Evolutionary conservation across 2,888 invertebrate species (phyloP), one percentile per base, ranked within the genome.

Genomic region (Polylopha cassiicola): DNA sequence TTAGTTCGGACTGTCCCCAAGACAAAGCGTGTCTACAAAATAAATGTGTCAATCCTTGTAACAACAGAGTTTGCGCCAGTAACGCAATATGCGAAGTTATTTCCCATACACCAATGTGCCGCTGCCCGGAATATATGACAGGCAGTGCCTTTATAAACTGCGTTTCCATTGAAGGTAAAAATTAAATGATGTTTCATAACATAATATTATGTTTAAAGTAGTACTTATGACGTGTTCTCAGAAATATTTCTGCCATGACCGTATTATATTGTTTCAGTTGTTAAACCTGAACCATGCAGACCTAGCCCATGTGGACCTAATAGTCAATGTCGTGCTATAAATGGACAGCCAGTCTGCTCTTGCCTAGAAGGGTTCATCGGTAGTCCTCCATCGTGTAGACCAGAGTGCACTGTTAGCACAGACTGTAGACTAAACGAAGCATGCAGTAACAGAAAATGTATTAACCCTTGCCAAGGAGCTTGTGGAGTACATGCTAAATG

Each of bases 391-490:
- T 88, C 90, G 5, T 94, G 94, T 61, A 85, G 93, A 56, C 93
- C 93, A 8, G 93, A 93, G 73, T 94, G 93, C 65, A 86, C 89
- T 21, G 87, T 90, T 3, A 93, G 91, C 65, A 88, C 91, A 0
- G 94, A 94, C 66, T 95, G 95, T 69, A 70, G 89, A 3, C 89
- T 90, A 27, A 90, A 88, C 50, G 88, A 91, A 75, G 91, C 93
- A 3, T 94, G 94, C 58, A 89, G 88, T 36, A 94, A 93, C 62
- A 91, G 91, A 65, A 92, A 92, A 76, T 95, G 95, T 64, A 81
- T 89, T 16, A 90, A 94, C 67, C 94, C 95, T n/a, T 95, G 95
- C 60, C 89, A 89, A 37, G 93, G 93, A 54, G 89, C 92, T n/a
- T 95, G 95, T 62, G 95, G 95, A 11, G 80, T 92, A 15, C 85